Base-by-base conservation (phyloP, 2,888 invertebrate genomes). In the Schizotus pectinicornis region DNA sequence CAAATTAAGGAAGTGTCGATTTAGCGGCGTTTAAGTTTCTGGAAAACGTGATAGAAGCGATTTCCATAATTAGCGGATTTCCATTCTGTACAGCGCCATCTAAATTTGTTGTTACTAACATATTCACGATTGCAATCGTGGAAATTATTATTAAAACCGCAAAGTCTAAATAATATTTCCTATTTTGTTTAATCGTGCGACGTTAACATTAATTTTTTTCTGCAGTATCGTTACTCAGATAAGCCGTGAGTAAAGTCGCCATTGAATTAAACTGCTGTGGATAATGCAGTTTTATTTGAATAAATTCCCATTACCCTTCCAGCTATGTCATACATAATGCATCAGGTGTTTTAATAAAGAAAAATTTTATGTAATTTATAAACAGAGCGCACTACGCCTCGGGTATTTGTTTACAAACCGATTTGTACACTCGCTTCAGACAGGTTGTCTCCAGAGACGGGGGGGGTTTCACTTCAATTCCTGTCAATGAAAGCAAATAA, bases 61-160 rank as follows among this genome's bases (percentile, higher is more conserved):
- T 72, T 72, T 71, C 68, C 70, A 72, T 72, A 72, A 72, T 70
- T 69, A 61, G 61, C 67, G 64, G 62, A 69, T 71, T 71, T 67
- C 67, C 64, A 71, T 71, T 68, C 71, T 41, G 47, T 61, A 62
- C 67, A 59, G 60, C 61, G 56, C 62, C 54, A 41, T 56, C 50
- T 55, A 47, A 35, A 53, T 59, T 55, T 56, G 43, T 67, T 52
- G 51, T 52, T 45, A 30, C 55, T 46, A 69, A 65, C 65, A 30
- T 64, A 69, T 67, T 64, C 59, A 52, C 54, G 62, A 65, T 66
- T 59, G 57, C 56, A 61, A 67, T 67, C 67, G 46, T 56, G 37
- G 34, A 56, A 46, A 50, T 42, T 22, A 45, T 50, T 56, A 50
- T 50, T 22, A 35, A 56, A 49, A 56, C 37, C 49, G 50, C 43